Conservation (phyloP, 2,888 invertebrate genomes). For the Drosophila mimica region DNA sequence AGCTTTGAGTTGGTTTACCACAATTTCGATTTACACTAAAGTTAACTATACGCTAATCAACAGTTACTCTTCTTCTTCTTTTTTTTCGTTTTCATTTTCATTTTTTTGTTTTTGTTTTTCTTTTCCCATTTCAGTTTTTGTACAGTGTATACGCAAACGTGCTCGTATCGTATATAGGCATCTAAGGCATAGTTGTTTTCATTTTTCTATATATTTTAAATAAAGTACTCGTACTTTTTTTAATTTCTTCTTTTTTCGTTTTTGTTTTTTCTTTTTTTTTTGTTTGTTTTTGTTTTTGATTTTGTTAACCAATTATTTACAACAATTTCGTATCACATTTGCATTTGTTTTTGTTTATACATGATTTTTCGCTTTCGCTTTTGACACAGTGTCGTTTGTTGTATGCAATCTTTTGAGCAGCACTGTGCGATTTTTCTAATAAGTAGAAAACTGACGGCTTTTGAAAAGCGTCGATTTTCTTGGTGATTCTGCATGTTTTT, state of each 20-base stretch:
- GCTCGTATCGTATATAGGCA: slow-evolving; percentile 75
- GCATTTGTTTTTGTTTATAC: slow-evolving; percentile 46
- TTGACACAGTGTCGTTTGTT: slow-evolving; percentile 58
- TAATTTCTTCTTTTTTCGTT: slow-evolving; percentile 21
- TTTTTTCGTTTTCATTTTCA: neutral
- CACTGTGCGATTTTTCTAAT: slow-evolving; percentile 70
- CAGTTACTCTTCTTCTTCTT: slow-evolving; percentile 38
- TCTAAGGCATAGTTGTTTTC: slow-evolving; percentile 73
- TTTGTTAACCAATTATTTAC: slow-evolving; percentile 76
- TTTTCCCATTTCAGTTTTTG: slow-evolving; percentile 43
- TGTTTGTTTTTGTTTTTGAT: slow-evolving; percentile 34
- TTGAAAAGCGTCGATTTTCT: slow-evolving; percentile 35
- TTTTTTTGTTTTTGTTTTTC: slow-evolving; percentile 18
- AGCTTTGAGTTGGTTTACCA: slow-evolving; percentile 36
- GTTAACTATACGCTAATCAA: slow-evolving; percentile 70
- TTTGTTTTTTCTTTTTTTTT: slow-evolving; percentile 33
- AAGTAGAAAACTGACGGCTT: slow-evolving; percentile 27
- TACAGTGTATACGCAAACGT: slow-evolving; percentile 70
- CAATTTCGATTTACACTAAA: slow-evolving; percentile 67
- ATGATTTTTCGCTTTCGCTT: slow-evolving; percentile 41
- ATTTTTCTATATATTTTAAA: slow-evolving; percentile 48
- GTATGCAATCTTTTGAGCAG: slow-evolving; percentile 78
- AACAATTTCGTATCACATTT: slow-evolving; percentile 79
- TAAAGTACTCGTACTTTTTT: slow-evolving; percentile 35
- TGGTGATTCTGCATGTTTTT: slow-evolving; percentile 20